Evolutionary conservation across 2,113 vertebrate species (phyloP), one percentile per base, ranked within the genome.

Genomic region (Bujurquina vittata): DNA sequence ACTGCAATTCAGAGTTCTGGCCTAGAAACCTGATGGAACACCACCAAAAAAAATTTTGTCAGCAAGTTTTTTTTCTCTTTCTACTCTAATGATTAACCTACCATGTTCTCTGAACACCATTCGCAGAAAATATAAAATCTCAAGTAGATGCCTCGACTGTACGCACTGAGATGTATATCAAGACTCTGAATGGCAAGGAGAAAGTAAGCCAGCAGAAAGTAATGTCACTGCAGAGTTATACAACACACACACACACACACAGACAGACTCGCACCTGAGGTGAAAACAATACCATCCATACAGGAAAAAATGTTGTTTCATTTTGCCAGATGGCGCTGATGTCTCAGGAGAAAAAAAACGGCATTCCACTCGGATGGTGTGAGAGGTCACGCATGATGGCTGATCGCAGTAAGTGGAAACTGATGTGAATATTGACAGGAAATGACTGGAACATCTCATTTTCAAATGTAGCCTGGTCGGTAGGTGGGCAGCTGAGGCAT

Each of bases 391-490:
- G 49, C 73, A 73, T 4, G 26, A 75, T 33, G 88, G 83, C 78
- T 84, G 84, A 80, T 77, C 18, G 10, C 79, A 75, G 82, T 55
- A 37, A 76, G 83, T 79, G 72, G 62, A 86, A 84, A 72, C 77
- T 69, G 87, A 84, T 88, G 77, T 82, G 89, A 89, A 54, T 81
- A 80, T 76, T 83, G 83, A 86, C 88, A 92, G 86, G 82, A 89
- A 89, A 88, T 56, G 79, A 91, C 81, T 80, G 72, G 43, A 87
- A 60, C 69, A 22, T 86, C 63, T 90, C 58, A 77, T 88, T 84
- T 84, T 83, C 62, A 69, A 77, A 88, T 61, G 67, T 4, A 55
- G 81, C 75, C 58, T 72, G 43, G 77, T 61, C 15, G 43, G 79
- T 29, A 76, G 83, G 86, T 79, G 82, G 73, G 62, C 0, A 37